Conservation (phyloP, 2,113 vertebrate species). For the Ciconia boyciana region DNA sequence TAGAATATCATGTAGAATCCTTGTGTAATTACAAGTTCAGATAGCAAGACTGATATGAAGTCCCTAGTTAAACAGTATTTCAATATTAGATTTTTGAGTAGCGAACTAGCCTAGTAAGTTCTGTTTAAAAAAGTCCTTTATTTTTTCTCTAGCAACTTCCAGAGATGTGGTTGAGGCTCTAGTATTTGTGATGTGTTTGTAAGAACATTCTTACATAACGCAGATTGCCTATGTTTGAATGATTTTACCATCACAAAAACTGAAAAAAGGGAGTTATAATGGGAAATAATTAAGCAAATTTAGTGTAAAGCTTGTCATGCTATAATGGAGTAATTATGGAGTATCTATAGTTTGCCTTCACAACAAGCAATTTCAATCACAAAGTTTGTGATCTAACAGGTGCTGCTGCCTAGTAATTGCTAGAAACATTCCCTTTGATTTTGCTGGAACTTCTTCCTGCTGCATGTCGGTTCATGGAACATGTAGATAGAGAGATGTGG, state of each 20-base stretch:
- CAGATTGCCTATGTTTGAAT: background rate
- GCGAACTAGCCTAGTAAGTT: background rate
- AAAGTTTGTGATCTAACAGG: background rate
- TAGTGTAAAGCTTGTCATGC: background rate
- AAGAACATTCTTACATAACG: background rate
- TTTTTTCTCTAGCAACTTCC: background rate
- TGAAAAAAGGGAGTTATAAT: background rate
- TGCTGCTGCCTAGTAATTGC: background rate
- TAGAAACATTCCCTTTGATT: background rate
- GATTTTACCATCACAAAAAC: background rate
- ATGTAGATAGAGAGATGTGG: background rate
- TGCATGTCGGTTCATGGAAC: background rate
- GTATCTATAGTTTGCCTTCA: background rate
- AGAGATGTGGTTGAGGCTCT: background rate
- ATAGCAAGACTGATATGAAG: background rate
- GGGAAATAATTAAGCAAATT: background rate
- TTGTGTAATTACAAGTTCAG: background rate
- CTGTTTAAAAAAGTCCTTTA: background rate
- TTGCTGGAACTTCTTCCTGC: background rate
- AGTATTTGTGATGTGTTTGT: background rate
- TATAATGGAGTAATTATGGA: background rate
- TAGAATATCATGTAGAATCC: background rate
- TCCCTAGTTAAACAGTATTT: background rate
- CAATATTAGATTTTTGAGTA: background rate
- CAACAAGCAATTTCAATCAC: background rate